Conservation (phyloP, 1,140 invertebrate genomes). For the Drosophila setifemur region DNA sequence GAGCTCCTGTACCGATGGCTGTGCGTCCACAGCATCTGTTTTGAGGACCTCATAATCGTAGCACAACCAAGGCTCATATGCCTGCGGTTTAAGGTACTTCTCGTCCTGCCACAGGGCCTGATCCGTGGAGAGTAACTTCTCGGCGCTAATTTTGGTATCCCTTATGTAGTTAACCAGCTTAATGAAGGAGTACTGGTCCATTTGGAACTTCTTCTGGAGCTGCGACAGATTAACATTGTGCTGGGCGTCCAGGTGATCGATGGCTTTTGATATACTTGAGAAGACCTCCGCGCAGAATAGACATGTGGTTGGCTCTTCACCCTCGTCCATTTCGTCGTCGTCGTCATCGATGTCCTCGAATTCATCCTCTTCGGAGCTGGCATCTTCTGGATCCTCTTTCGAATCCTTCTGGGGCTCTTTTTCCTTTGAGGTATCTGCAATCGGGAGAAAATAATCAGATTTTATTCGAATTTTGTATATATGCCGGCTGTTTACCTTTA, state of each 20-base stretch:
- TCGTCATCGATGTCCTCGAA: conserved; percentile 60
- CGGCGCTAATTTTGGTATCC: conserved; percentile 84
- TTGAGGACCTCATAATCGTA: conserved; percentile 83
- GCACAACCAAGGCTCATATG: conserved; percentile 93
- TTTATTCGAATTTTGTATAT: not conserved
- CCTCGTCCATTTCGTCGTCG: conserved; percentile 52
- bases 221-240: conserved; percentile 89
- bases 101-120: conserved; percentile 88
- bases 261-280: conserved; percentile 83
- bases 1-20: conserved; percentile 20
- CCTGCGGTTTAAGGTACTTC: conserved; percentile 89
- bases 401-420: conserved; percentile 1
- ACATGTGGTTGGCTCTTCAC: conserved; percentile 74
- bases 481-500: conserved; percentile 9
- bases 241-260: conserved; percentile 84
- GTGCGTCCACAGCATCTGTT: not conserved
- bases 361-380: conserved; percentile 57
- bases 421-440: not conserved
- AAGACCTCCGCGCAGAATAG: conserved; percentile 85
- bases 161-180: conserved; percentile 94
- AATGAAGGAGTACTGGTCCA: conserved; percentile 94
- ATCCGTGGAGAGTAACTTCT: conserved; percentile 84
- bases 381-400: not conserved
- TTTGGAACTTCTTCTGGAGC: conserved; percentile 87
- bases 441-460: not conserved